phyloP scores from a whole-genome alignment of 2,797 vertebrate genomes.

The Petrocephalus schoutedeni region DNA sequence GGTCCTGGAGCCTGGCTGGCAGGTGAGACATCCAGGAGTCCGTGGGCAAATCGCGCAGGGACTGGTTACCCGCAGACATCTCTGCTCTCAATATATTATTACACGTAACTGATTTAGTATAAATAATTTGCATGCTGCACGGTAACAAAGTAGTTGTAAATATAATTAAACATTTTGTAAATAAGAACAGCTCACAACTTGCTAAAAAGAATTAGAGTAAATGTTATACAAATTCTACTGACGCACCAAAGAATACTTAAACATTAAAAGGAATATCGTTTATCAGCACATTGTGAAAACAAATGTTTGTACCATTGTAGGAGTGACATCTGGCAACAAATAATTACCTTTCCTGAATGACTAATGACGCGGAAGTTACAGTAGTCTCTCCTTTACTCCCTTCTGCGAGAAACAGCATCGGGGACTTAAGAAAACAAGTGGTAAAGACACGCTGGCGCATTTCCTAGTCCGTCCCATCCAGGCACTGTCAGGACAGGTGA shows the following conservation, averaged over 20 bases:
- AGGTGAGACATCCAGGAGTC: conserved; percentile 81
- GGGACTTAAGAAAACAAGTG: neutral
- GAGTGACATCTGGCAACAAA: neutral
- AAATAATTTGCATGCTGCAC: neutral
- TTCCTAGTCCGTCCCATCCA: neutral
- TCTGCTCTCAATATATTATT: neutral
- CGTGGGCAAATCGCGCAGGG: conserved; percentile 54
- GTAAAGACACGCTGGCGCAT: neutral
- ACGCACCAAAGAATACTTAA: neutral
- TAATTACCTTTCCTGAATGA: neutral
- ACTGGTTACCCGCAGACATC: conserved; percentile 36
- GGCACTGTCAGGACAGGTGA: neutral
- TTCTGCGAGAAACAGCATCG: neutral
- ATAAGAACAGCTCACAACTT: neutral
- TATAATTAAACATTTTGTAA: neutral
- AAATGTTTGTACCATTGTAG: neutral
- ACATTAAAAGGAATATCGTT: neutral
- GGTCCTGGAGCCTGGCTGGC: conserved; percentile 71
- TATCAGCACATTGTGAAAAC: neutral
- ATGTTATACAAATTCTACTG: neutral
- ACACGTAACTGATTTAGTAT: neutral
- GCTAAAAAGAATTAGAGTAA: neutral
- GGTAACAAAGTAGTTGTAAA: neutral
- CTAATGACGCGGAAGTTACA: neutral
- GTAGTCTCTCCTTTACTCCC: neutral